Base-by-base conservation (phyloP, 1,140 invertebrate species). In the Trichonephila clavata region DNA sequence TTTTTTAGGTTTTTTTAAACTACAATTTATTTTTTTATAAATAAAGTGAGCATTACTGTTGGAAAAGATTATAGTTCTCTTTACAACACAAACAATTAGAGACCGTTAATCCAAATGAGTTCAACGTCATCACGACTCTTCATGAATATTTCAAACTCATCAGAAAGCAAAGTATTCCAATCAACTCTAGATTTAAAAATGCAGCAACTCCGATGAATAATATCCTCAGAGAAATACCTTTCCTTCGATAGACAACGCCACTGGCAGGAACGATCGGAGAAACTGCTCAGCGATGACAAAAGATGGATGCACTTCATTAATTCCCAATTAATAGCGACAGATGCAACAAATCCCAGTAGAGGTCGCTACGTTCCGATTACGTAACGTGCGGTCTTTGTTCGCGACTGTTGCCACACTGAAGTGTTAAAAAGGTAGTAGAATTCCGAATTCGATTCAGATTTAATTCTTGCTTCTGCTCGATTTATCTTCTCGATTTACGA, bases 261-360 rank as follows among this genome's bases (percentile, higher is more conserved):
- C 21, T 57, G n/a, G 20, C 68, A n/a, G 32, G 32, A 92, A 50
- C 81, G 77, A 32, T 77, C 59, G 32, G 43, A 50, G 83, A 61
- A 92, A 92, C 32, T 59, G 43, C 63, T 20, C 16, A 57, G 32
- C 50, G 91, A 86, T 86, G 91, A 92, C 91, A 92, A 92, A 92
- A 92, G 91, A 92, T 92, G 59, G 63, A 92, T 92, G 91, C 77
- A 86, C 57, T 92, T 92, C 91, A 92, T 92, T 92, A 92, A 86
- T 92, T 92, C 86, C 91, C 80, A 92, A 92, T 92, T 92, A 92
- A 92, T 86, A 71, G 83, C 91, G 91, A 92, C 90, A 86, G 91
- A 92, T 92, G 91, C 91, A 86, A 86, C 91, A 68, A 68, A 61
- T 92, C 91, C 81, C 91, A 77, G 61, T 39, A 86, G 91, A 86